phyloP scores from a whole-genome alignment of 1,140 invertebrate species.

The Drosophila tropicalis region DNA sequence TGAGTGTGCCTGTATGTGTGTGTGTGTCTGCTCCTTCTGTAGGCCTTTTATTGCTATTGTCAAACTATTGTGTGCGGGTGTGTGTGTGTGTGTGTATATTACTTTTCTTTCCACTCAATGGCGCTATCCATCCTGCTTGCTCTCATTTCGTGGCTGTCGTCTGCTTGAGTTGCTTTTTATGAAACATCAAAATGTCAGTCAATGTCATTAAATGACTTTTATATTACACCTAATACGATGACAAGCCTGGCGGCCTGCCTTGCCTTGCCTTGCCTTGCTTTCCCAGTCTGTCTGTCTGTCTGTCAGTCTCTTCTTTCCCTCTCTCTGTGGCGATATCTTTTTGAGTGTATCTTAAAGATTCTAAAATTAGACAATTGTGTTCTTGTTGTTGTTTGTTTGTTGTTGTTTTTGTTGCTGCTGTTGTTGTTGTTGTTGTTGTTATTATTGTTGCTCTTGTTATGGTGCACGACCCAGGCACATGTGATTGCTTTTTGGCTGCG shows the following conservation, averaged over 20 bases:
- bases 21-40: slow-evolving; percentile 44
- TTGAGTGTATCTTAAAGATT: slow-evolving; percentile 82
- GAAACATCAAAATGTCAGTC: slow-evolving; percentile 82
- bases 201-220: slow-evolving; percentile 82
- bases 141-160: slow-evolving; percentile 24
- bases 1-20: slow-evolving; percentile 21
- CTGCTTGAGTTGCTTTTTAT: slow-evolving; percentile 81
- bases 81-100: slow-evolving; percentile 23
- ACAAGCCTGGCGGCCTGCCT: slow-evolving; percentile 66
- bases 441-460: slow-evolving; percentile 27
- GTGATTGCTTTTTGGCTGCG: slow-evolving; percentile 73
- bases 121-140: slow-evolving; percentile 5
- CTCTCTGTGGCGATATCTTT: slow-evolving; percentile 61
- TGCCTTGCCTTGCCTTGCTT: slow-evolving; percentile 6
- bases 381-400: slow-evolving; percentile 46
- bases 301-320: slow-evolving; percentile 12
- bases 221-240: slow-evolving; percentile 82
- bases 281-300: background rate
- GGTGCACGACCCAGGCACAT: slow-evolving; percentile 62
- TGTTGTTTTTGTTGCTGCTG: slow-evolving; percentile 37
- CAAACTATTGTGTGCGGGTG: slow-evolving; percentile 71
- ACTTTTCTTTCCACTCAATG: slow-evolving; percentile 8
- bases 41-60: slow-evolving; percentile 81
- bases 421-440: slow-evolving; percentile 16
- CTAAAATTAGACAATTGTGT: slow-evolving; percentile 80